A percentile compares a stretch with the other conserved stretches of the same genome.
phyloP scores from a whole-genome alignment of 2,888 invertebrate genomes.

The Phragmatobia fuliginosa region DNA sequence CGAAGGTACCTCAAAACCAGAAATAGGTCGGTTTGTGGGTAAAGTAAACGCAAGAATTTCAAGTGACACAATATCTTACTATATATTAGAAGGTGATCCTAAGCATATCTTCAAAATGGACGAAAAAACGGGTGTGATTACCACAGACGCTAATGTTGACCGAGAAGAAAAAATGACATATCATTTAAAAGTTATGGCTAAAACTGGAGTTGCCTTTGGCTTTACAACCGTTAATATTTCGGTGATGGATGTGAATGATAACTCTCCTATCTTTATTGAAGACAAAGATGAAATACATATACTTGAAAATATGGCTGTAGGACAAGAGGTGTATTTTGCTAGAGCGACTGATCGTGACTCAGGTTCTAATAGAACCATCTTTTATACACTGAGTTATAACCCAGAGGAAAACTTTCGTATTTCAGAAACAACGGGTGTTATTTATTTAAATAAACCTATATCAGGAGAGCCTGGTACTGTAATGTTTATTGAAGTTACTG shows the following conservation, averaged over 20 bases:
- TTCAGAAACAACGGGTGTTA: constrained; percentile 94
- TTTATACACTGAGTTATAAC: constrained; percentile 93
- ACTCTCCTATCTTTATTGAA: constrained; percentile 93
- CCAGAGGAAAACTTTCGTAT: constrained; percentile 94
- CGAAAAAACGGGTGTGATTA: constrained; percentile 92
- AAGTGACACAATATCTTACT: constrained; percentile 90
- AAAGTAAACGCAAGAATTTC: constrained; percentile 88
- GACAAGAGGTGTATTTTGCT: constrained; percentile 96
- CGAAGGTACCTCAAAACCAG: constrained; percentile 87
- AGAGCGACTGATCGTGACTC: constrained; percentile 95
- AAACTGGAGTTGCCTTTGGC: constrained; percentile 91
- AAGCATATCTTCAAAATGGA: constrained; percentile 93
- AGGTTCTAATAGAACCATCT: constrained; percentile 94
- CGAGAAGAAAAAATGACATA: constrained; percentile 93
- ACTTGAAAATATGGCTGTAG: constrained; percentile 96
- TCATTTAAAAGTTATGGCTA: constrained; percentile 92
- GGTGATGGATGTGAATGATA: constrained; percentile 96
- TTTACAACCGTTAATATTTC: constrained; percentile 93
- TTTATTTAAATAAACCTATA: constrained; percentile 94
- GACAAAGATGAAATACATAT: constrained; percentile 93
- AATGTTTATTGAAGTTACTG: constrained; percentile 92
- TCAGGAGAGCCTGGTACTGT: constrained; percentile 90
- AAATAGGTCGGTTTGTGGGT: constrained; percentile 91
- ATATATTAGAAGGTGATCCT: constrained; percentile 93
- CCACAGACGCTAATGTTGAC: constrained; percentile 92